Conservation (phyloP, 2,113 vertebrate species). For the Phalacrocorax pelagicus region DNA sequence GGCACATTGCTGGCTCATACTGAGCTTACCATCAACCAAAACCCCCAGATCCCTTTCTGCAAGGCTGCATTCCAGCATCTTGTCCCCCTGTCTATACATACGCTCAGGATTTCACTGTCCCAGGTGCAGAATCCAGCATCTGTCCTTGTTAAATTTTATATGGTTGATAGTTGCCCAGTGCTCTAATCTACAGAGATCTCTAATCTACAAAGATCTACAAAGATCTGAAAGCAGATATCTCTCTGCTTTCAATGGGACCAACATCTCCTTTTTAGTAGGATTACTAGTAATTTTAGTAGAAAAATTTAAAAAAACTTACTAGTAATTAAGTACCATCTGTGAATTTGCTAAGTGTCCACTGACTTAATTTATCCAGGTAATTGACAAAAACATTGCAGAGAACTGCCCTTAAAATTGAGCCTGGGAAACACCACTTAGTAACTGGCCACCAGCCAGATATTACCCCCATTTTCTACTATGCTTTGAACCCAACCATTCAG, state of each 20-base stretch:
- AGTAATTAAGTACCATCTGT: accelerated
- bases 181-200: neutral
- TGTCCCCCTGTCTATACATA: neutral
- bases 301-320: too few species aligned
- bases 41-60: neutral
- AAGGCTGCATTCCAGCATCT: neutral
- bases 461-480: neutral
- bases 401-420: neutral
- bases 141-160: neutral
- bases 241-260: neutral
- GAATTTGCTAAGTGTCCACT: neutral
- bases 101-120: neutral
- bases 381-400: neutral
- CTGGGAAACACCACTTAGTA: neutral
- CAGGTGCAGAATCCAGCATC: neutral
- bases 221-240: too few species aligned
- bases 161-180: neutral
- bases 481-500: neutral
- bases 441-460: neutral
- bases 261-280: neutral
- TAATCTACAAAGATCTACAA: too few species aligned
- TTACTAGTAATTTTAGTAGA: too few species aligned
- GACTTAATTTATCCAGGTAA: neutral
- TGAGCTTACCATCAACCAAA: neutral
- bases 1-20: neutral